Evolutionary conservation across 2,113 vertebrate species (phyloP).

Genomic region (Trogon surrucura): DNA sequence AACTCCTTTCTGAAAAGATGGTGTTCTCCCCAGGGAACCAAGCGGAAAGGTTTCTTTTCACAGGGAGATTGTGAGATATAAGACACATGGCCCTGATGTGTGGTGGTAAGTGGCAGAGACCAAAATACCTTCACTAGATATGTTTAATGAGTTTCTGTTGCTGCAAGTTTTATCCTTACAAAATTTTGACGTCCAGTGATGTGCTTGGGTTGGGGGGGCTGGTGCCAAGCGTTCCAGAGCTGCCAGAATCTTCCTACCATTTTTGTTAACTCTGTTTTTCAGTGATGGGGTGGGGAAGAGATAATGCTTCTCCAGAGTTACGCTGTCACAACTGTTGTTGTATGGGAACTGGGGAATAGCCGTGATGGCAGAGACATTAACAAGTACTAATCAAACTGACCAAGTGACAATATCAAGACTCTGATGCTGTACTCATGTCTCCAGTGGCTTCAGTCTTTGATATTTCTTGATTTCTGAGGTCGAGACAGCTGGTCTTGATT

Average conservation of each 20-base stretch:
- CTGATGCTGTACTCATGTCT: accelerated
- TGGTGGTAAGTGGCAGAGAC: background rate
- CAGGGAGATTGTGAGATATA: background rate
- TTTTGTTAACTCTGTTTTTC: background rate
- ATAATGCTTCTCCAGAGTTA: background rate
- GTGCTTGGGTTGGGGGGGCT: background rate
- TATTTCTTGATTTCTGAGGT: background rate
- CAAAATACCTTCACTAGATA: background rate
- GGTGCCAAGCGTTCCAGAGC: background rate
- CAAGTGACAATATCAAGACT: background rate
- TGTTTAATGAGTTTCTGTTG: background rate
- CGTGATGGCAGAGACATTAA: background rate
- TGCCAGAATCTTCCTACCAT: background rate
- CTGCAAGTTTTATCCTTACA: background rate
- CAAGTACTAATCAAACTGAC: background rate
- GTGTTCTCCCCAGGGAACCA: background rate
- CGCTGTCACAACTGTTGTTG: background rate
- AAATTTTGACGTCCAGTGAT: background rate
- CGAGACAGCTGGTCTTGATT: background rate
- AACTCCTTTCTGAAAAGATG: background rate
- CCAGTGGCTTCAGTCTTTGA: background rate
- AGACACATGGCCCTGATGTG: accelerated
- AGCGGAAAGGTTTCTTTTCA: background rate
- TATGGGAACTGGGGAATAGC: background rate
- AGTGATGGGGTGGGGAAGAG: accelerated